A percentile compares a stretch with the other conserved stretches of the same genome.
These are phyloP conservation scores for Leucophenga montana DNA, from an alignment of 2,888 invertebrate species.

Conservation along the genomic window DNA sequence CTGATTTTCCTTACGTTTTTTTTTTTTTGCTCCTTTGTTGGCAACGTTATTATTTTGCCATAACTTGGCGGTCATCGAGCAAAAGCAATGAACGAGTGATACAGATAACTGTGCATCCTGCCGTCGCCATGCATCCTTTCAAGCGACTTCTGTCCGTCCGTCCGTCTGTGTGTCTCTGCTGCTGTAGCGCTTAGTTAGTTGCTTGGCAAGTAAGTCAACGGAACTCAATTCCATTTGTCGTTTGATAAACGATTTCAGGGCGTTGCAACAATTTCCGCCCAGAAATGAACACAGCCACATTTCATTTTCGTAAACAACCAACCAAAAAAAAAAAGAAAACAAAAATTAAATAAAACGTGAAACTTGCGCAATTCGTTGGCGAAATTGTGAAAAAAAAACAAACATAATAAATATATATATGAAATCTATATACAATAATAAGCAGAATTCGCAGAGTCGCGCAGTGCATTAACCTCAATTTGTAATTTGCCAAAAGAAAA, in stretches of 20 bases:
- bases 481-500: conserved; percentile 49
- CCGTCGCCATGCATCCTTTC: not conserved
- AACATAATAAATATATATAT: not conserved
- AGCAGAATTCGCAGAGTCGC: no score
- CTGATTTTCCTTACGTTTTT: conserved; percentile 4
- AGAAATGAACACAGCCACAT: conserved; percentile 51
- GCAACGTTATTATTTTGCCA: conserved; percentile 28
- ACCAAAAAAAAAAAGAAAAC: conserved; percentile 40
- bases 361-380: conserved; percentile 3
- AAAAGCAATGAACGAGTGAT: conserved; percentile 7
- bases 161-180: conserved; percentile 11
- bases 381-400: not conserved
- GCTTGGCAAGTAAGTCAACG: conserved; percentile 39
- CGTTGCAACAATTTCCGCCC: conserved; percentile 69
- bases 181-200: not conserved
- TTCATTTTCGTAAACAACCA: conserved; percentile 28
- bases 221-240: conserved; percentile 68
- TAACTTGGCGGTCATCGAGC: conserved; percentile 34
- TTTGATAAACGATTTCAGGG: conserved; percentile 69
- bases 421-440: not conserved
- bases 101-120: conserved; percentile 2
- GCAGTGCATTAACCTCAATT: conserved; percentile 66
- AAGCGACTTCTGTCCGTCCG: not conserved
- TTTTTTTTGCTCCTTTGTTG: conserved; percentile 16
- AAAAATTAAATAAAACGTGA: conserved; percentile 7